These are phyloP conservation scores for Drosophila cognata DNA, from an alignment of 2,888 invertebrate species.

Conservation along the genomic window DNA sequence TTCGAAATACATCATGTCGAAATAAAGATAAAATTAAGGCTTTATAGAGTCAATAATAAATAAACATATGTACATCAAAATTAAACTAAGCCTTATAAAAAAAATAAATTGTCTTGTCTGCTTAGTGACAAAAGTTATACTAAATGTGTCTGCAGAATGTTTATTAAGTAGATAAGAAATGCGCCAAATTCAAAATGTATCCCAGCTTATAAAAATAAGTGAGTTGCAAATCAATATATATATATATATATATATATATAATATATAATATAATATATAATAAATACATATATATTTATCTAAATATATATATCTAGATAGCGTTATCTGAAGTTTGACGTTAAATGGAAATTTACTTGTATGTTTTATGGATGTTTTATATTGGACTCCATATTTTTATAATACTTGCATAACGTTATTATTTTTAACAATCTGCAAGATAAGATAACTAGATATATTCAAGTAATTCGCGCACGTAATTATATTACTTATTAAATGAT, in stretches of 20 bases:
- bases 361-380: background rate
- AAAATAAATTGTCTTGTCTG: background rate
- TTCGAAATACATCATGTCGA: background rate
- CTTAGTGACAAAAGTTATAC: background rate
- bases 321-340: background rate
- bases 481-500: background rate
- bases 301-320: background rate
- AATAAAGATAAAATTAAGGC: constrained; percentile 30
- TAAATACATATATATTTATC: background rate
- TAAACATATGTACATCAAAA: background rate
- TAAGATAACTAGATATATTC: constrained; percentile 33
- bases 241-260: background rate
- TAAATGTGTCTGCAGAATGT: background rate
- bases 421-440: constrained; percentile 19
- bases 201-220: background rate
- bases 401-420: constrained; percentile 7
- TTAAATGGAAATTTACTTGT: background rate
- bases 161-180: background rate
- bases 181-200: background rate
- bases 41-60: constrained; percentile 16
- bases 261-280: too few species aligned
- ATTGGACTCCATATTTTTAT: background rate
- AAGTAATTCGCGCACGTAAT: background rate
- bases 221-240: background rate
- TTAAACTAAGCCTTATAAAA: background rate